Evolutionary conservation across 2,888 invertebrate genomes (phyloP), one percentile per base, ranked within the genome.

Genomic region (Lamellibrachia columna): DNA sequence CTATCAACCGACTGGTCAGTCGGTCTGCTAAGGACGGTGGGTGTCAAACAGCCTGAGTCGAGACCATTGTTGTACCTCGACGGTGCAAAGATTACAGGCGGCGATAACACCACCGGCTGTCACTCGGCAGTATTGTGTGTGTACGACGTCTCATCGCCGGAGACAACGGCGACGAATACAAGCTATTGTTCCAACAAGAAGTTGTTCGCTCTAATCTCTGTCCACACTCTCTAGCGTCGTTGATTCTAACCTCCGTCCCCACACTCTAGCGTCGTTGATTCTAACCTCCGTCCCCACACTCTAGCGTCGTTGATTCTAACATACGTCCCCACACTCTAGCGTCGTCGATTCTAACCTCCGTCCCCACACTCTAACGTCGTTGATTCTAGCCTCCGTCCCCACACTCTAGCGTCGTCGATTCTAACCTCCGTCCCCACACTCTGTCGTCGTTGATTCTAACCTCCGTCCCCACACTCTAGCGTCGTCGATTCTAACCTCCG

Each of bases 81-180:
- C 75, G n/a, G 75, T 75, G 75, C 75, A 75, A 75, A 75, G 75
- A 75, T 75, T 75, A 75, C 75, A 75, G 75, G 75, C 75, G 75
- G 22, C 75, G 75, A 75, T 75, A 75, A 75, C 75, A 75, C 11
- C 15, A 15, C 22, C 75, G 75, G 22, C 75, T 75, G 75, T 75
- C 75, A 75, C 75, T 22, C 75, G 75, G 15, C 75, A 75, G 75
- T 75, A 75, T 75, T 75, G 75, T 75, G 22, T 75, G 40, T 40
- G 55, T 7, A 6, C 75, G 22, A 15, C 3, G 75, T 2, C 75
- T 75, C 75, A 6, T 22, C 75, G 75, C 75, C 75, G 22, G 22
- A 22, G 75, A 75, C 75, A 75, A n/a, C 75, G n/a, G 6, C 22
- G 75, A 75, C 75, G 15, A 22, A n/a, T 75, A 22, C 3, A n/a